Evolutionary conservation across 2,113 vertebrate genomes (phyloP), one percentile per base, ranked within the genome.

Genomic region (Alouatta palliata): DNA sequence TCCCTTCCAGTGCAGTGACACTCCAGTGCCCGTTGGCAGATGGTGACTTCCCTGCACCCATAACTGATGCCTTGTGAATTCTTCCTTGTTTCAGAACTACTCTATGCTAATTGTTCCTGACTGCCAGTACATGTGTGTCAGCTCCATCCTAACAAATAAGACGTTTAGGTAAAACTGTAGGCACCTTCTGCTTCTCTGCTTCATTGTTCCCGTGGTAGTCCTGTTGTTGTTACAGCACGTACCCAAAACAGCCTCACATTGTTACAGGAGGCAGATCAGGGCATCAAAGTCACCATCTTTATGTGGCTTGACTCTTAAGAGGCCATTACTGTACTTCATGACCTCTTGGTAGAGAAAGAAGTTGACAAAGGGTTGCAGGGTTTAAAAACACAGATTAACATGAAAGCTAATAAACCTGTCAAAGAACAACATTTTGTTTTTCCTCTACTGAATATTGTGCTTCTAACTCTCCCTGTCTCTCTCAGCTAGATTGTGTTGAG

Each of bases 31-130:
- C 37, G 1, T 17, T 54, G 64, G 92, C 97, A 98, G 98, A 94
- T 94, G 97, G 97, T 68, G 66, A 86, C 87, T 97, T 93, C 90
- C 79, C 77, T 93, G 93, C 80, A 79, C 92, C 84, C 70, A 2
- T 76, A 87, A 45, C 64, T 10, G 79, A 52, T 47, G 94, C 90
- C 96, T 96, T 64, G 70, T 70, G 56, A 85, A 76, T 77, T 58
- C 76, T 92, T 94, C 90, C 84, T 95, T 76, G 75, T 70, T 94
- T 90, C 84, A 83, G 92, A 89, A 35, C 79, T 19, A 12, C 93
- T 75, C 45, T 30, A 68, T 81, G 87, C 97, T 97, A 43, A 96
- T 96, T 91, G 94, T 79, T 82, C 87, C 84, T 94, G 89, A 75
- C 91, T 93, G 91, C 92, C 56, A 43, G 91, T 52, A 54, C 73